Base-by-base conservation (phyloP, 2,113 vertebrate genomes). In the Poeciliopsis occidentalis region DNA sequence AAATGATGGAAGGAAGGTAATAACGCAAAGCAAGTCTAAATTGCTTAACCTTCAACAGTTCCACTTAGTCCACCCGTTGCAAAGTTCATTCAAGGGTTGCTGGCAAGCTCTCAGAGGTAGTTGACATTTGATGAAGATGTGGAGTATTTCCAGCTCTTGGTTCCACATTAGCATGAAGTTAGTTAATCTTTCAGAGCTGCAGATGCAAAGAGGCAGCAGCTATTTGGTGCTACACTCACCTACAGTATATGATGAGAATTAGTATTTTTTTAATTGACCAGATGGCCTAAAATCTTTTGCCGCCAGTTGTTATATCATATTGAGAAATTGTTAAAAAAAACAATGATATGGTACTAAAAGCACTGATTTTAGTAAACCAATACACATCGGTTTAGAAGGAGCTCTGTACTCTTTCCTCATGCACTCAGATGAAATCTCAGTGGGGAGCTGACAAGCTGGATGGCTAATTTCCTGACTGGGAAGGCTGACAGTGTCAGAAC, bases 101-200 rank as follows among this genome's bases (percentile, higher is more conserved):
- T 84, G 82, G 80, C 76, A 47, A 64, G 10, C 54, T 74, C 61
- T 82, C 68, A 72, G 67, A 78, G 65, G 66, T 63, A 64, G 66
- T 71, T 85, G 73, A 72, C 69, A 78, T 72, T 68, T 87, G 57
- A 83, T 89, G n/a, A n/a, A n/a, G n/a, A n/a, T n/a, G n/a, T n/a
- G n/a, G n/a, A n/a, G n/a, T n/a, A n/a, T n/a, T n/a, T n/a, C n/a
- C n/a, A n/a, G n/a, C n/a, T n/a, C n/a, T n/a, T n/a, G n/a, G n/a
- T n/a, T n/a, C n/a, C n/a, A 68, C 79, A 82, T 83, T 73, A 70
- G 75, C 70, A 67, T 62, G 26, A 75, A 73, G 78, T 82, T 32
- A 73, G 31, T 79, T 74, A 24, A 82, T 80, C 74, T 78, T 69
- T 51, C 71, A 64, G 67, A 51, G 26, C 61, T 67, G 60, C 32